Percentiles rank a stretch among this genome's conserved stretches.
Conservation (phyloP, 2,888 invertebrate genomes). For the Anaspis maculata region DNA sequence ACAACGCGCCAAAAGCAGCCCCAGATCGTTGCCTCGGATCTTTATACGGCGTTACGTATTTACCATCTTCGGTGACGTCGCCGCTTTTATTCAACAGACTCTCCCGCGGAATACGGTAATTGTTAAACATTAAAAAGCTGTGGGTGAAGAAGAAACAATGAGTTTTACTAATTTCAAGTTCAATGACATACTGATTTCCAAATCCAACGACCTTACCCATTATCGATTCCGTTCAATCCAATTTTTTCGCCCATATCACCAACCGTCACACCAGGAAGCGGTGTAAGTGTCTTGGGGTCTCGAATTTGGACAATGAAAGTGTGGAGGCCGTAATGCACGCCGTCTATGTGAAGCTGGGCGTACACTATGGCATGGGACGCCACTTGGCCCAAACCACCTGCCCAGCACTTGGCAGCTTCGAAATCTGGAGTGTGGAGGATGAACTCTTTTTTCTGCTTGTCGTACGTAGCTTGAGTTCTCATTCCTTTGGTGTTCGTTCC, state of each 20-base stretch:
- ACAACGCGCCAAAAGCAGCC: slow-evolving; percentile 73
- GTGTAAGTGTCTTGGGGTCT: slow-evolving; percentile 60
- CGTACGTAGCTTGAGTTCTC: slow-evolving; percentile 77
- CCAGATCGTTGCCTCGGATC: slow-evolving; percentile 81
- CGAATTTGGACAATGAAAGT: slow-evolving; percentile 82
- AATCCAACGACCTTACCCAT: slow-evolving; percentile 57
- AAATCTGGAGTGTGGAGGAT: slow-evolving; percentile 67
- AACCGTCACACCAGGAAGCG: slow-evolving; percentile 71
- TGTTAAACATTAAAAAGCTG: slow-evolving; percentile 67
- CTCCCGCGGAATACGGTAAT: slow-evolving; percentile 72
- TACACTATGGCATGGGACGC: slow-evolving; percentile 84
- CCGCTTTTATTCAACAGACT: slow-evolving; percentile 77
- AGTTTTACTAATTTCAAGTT: not conserved
- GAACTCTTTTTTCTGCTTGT: slow-evolving; percentile 61
- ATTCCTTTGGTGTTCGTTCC: slow-evolving; percentile 86
- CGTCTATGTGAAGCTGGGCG: slow-evolving; percentile 77
- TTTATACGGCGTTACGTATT: slow-evolving; percentile 70
- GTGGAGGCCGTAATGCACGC: slow-evolving; percentile 74
- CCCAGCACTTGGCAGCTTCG: slow-evolving; percentile 80
- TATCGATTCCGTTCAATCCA: slow-evolving; percentile 86
- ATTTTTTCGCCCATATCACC: slow-evolving; percentile 92
- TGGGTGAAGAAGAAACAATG: too few relatives aligned
- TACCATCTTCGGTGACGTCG: slow-evolving; percentile 77
- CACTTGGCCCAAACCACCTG: slow-evolving; percentile 68
- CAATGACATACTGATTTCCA: not conserved